Evolutionary conservation across 2,888 invertebrate genomes (phyloP).

Genomic region (Tetropium fuscum): DNA sequence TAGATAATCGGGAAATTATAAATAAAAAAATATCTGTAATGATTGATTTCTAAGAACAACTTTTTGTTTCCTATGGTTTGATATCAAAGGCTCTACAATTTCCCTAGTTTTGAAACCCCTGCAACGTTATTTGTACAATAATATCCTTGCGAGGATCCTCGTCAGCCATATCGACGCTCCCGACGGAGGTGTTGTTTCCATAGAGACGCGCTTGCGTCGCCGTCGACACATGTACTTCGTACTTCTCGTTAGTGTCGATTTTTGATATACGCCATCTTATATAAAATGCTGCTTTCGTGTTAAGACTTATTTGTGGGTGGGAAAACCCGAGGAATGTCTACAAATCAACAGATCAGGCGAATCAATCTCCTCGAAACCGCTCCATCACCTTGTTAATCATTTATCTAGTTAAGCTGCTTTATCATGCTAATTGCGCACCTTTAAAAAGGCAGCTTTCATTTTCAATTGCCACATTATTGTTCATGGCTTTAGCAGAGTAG

Average conservation of each 20-base stretch:
- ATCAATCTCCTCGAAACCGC: background rate
- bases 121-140: constrained; percentile 22
- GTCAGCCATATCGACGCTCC: constrained; percentile 64
- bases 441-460: too few species aligned
- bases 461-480: too few species aligned
- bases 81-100: too few species aligned
- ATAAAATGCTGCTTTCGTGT: constrained; percentile 40
- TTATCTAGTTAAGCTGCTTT: too few species aligned
- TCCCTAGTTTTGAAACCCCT: background rate
- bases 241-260: constrained; percentile 65
- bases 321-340: background rate
- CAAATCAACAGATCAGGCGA: too few species aligned
- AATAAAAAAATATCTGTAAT: background rate
- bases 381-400: background rate
- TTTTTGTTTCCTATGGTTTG: too few species aligned
- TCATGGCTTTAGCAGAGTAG: too few species aligned
- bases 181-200: constrained; percentile 63
- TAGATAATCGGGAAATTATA: background rate
- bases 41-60: too few species aligned
- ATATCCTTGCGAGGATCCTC: constrained; percentile 31
- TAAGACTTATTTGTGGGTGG: background rate
- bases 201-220: constrained; percentile 56
- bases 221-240: constrained; percentile 61
- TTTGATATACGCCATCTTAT: constrained; percentile 68
- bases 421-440: too few species aligned